Percentiles rank a stretch among this genome's conserved stretches.
These are phyloP conservation scores for Oreochromis grahami DNA, from an alignment of 2,797 vertebrate species.

Conservation along the genomic window DNA sequence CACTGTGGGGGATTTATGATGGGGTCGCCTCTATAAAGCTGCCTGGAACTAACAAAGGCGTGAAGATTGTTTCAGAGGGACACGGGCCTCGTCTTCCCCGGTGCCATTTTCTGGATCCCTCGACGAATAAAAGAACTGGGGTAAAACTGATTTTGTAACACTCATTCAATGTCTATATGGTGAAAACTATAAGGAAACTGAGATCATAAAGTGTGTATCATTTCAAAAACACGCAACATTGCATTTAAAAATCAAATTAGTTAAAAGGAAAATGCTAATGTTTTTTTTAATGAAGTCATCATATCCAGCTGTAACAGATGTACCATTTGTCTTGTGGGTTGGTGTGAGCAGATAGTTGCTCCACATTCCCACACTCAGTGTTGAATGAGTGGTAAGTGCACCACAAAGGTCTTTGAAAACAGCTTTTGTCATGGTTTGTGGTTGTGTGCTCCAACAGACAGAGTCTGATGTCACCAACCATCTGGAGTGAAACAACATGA, in stretches of 20 bases:
- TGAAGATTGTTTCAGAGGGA: too few relatives aligned
- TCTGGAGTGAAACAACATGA: constrained; percentile 41
- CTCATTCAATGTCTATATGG: background rate
- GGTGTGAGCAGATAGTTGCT: constrained; percentile 16
- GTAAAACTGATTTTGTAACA: too few relatives aligned
- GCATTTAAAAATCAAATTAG: background rate
- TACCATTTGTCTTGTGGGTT: background rate
- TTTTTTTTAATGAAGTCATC: background rate
- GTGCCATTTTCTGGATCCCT: too few relatives aligned
- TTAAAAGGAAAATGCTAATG: background rate
- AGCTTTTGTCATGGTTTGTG: constrained; percentile 34
- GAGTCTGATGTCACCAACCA: constrained; percentile 36
- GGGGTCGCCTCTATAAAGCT: too few relatives aligned
- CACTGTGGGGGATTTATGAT: too few relatives aligned
- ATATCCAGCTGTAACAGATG: constrained; percentile 21
- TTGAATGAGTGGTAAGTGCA: constrained; percentile 11
- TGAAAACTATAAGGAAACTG: background rate
- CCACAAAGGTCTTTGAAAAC: constrained; percentile 38
- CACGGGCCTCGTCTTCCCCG: too few relatives aligned
- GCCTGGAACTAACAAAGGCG: too few relatives aligned
- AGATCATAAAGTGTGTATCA: background rate
- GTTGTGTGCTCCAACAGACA: background rate
- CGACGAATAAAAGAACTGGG: too few relatives aligned
- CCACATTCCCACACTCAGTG: constrained; percentile 53
- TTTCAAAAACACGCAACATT: background rate